Evolutionary conservation across 1,140 invertebrate species (phyloP), one percentile per base, ranked within the genome.

Genomic region (Cherax destructor): DNA sequence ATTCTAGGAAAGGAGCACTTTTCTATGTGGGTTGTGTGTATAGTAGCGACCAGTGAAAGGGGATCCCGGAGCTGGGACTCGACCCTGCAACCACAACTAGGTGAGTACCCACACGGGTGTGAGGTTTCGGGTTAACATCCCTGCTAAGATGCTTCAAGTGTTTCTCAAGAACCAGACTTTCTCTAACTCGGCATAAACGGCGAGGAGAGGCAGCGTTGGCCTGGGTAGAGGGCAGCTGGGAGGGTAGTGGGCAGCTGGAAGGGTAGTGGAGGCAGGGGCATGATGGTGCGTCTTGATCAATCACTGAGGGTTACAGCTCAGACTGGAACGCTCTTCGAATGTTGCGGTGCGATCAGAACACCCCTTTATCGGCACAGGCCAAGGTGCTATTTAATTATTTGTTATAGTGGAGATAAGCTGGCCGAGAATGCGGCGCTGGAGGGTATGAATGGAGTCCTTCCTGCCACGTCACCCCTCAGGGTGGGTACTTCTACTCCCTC

Each of bases 321-420:
- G 13, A 83, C 80, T 83, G 56, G 80, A 83, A 83, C 50, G 80
- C 56, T 61, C 80, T 30, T 13, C 16, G 50, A 83, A 56, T 83
- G 24, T 61, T 83, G 80, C 56, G 61, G 80, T 59, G 61, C 61
- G 80, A 83, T 49, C 80, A 83, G 30, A 61, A 83, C 21, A 61
- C n/a, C 6, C 24, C 80, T 59, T 41, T 18, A 83, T 13, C 24
- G 56, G 80, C 24, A 56, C 80, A 81, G n/a, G 80, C 56, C 9
- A 11, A 61, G n/a, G 24, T 83, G 80, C 18, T 61, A 56, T 49
- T 61, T 47, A 24, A 30, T 83, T 61, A 61, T 83, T 61, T 61
- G 50, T 83, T 83, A 83, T 49, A 16, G 5, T 69, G 65, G 21
- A 69, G 18, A 69, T 21, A 56, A 83, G n/a, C 16, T 56, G 80